Evolutionary conservation across 2,797 vertebrate genomes (phyloP).

Genomic region (Poeciliopsis paucimaculata): DNA sequence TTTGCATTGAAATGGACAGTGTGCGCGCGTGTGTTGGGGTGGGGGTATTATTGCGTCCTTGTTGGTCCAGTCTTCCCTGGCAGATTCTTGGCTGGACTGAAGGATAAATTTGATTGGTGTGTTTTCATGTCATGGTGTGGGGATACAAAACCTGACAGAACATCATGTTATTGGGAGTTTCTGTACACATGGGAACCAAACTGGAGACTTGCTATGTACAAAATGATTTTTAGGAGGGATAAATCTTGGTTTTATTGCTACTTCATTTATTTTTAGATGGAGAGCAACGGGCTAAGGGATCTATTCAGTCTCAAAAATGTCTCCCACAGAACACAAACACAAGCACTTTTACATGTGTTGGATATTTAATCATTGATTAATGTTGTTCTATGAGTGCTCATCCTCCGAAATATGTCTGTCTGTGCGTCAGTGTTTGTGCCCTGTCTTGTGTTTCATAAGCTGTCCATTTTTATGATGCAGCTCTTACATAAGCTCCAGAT

Average conservation of each 20-base stretch:
- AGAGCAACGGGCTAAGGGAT: neutral
- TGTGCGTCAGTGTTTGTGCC: conserved; percentile 47
- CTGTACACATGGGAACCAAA: neutral
- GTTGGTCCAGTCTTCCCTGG: conserved; percentile 38
- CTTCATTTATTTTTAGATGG: neutral
- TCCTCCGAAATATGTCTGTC: conserved; percentile 28
- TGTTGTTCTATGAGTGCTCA: conserved; percentile 27
- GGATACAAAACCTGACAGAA: neutral
- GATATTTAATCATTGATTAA: conserved; percentile 20
- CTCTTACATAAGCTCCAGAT: conserved; percentile 75
- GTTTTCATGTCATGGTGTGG: neutral
- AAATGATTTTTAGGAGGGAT: neutral
- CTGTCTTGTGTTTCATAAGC: conserved; percentile 73
- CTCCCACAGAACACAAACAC: neutral
- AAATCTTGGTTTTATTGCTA: neutral
- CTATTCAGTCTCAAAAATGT: neutral
- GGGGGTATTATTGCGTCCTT: neutral
- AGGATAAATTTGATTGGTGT: neutral
- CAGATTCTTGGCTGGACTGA: conserved; percentile 12
- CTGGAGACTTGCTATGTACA: neutral
- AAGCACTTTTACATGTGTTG: neutral
- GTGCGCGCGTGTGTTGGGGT: conserved; percentile 20
- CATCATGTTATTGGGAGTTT: neutral
- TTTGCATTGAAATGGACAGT: conserved; percentile 3
- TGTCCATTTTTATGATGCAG: conserved; percentile 73